These are phyloP conservation scores for Chaenocephalus aceratus DNA, from an alignment of 2,113 vertebrate genomes.

Conservation along the genomic window DNA sequence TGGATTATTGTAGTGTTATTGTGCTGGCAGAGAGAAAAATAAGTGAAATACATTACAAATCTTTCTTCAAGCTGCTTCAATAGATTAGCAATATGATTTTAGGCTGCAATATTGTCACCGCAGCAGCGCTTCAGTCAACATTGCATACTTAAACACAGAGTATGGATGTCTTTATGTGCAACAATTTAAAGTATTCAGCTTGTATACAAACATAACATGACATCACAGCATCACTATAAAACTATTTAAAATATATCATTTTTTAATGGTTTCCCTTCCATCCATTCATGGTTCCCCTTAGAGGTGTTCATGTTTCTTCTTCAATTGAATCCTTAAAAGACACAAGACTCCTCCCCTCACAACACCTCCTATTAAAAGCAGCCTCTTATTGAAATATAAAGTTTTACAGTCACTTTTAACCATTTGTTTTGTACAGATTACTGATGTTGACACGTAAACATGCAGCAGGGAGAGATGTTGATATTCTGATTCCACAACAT, in stretches of 20 bases:
- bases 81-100: background rate
- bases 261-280: too few species aligned
- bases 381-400: background rate
- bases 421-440: too few species aligned
- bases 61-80: background rate
- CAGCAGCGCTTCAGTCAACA: background rate
- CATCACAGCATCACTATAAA: background rate
- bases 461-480: background rate
- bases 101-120: background rate
- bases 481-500: background rate
- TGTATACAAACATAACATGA: background rate
- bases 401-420: too few species aligned
- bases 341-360: background rate
- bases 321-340: background rate
- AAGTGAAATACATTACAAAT: background rate
- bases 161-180: background rate
- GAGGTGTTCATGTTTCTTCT: background rate
- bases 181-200: background rate
- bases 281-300: background rate
- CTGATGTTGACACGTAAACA: background rate
- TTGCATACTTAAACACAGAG: background rate
- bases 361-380: background rate
- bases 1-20: background rate
- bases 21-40: background rate
- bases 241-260: constrained; percentile 18